Conservation (phyloP, 2,797 vertebrate genomes). For the Hemibagrus guttatus region DNA sequence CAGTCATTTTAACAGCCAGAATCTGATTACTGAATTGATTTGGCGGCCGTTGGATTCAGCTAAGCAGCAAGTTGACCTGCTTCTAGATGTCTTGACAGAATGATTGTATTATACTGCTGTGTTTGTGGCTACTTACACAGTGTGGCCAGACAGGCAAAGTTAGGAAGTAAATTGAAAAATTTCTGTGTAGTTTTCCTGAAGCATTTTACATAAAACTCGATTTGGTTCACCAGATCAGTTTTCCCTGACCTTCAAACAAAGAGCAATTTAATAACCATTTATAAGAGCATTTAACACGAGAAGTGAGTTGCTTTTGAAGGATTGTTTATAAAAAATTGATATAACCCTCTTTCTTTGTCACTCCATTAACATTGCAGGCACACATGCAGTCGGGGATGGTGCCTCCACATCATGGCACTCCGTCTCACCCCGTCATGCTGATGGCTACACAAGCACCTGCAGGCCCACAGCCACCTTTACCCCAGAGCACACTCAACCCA, state of each 20-base stretch:
- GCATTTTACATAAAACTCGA: background rate
- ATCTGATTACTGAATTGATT: background rate
- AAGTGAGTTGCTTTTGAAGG: background rate
- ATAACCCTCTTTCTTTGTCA: background rate
- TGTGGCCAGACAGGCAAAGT: background rate
- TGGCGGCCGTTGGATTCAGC: background rate
- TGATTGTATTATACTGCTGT: background rate
- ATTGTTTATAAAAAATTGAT: background rate
- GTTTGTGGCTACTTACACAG: background rate
- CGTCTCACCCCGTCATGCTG: slow-evolving; percentile 96
- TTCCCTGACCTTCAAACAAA: background rate
- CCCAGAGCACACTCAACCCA: slow-evolving; percentile 93
- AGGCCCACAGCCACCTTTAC: slow-evolving; percentile 89
- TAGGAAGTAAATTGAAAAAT: background rate
- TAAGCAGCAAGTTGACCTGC: background rate
- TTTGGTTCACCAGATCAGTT: background rate
- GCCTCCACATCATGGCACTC: slow-evolving; percentile 83
- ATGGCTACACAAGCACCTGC: slow-evolving; percentile 96
- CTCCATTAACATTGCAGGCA: slow-evolving; percentile 73
- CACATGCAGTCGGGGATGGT: slow-evolving; percentile 99
- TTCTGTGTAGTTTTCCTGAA: background rate
- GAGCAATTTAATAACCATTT: too few relatives aligned
- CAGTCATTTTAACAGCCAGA: background rate
- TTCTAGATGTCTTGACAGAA: background rate
- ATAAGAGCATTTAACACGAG: too few relatives aligned